Base-by-base conservation (phyloP, 2,113 vertebrate genomes). In the Zosterops lateralis region DNA sequence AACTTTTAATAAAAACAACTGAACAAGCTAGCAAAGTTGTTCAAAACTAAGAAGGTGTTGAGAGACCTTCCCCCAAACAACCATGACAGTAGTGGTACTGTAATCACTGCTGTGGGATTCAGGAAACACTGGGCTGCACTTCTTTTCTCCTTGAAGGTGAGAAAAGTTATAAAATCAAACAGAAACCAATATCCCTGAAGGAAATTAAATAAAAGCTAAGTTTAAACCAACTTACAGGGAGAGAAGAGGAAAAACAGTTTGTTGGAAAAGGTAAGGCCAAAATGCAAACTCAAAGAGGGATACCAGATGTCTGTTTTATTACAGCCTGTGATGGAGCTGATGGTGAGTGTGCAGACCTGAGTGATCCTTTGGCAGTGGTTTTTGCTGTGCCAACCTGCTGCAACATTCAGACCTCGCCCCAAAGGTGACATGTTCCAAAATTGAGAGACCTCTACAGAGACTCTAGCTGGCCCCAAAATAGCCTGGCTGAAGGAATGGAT, bases 351-450 rank as follows among this genome's bases (percentile, higher is more conserved):
- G 7, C 45, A 80, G 58, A 53, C 28, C 24, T 14, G 19, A 83
- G 29, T 0, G 0, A 36, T 84, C 21, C 12, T 28, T 19, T 47
- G 48, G 32, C 44, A 44, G 7, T 2, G 2, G 31, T 65, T 73
- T 17, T 1, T 57, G 36, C 61, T 67, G 14, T 21, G 17, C 42
- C 5, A 1, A 5, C 12, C 15, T 66, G 38, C 20, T 6, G 3
- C 20, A 42, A 20, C 19, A 18, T 29, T 17, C 62, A 64, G 19
- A 74, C 26, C 19, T 82, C 0, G 0, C 24, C 84, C 47, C 50
- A 73, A 51, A 53, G 21, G 11, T 70, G 20, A 16, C 1, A 0
- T 25, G 58, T 7, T 82, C 53, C 64, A 61, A 83, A 78, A 36
- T 10, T 14, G 19, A 79, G 36, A 76, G 6, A 36, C 3, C 14